Base-by-base conservation (phyloP, 1,140 invertebrate genomes). In the Drosophila sulfurigaster region DNA sequence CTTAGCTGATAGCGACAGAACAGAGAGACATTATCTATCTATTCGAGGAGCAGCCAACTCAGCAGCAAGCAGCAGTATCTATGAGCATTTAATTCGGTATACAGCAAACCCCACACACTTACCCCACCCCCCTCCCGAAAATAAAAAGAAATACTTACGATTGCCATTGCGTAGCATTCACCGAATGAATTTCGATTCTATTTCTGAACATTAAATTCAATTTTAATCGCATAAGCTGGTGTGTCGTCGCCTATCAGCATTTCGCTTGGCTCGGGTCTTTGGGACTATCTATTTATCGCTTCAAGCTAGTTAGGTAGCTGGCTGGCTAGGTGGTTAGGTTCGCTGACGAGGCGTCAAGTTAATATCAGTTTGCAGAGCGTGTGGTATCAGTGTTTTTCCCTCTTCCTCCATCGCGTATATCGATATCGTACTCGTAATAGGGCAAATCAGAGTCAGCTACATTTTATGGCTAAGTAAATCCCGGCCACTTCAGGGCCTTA, bases 401-500 rank as follows among this genome's bases (percentile, higher is more conserved):
- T 41, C 20, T 25, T 25, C 3, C 20, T 25, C 20, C 20, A 25
- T 25, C 20, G 20, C 20, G 20, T 25, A 25, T 25, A 25, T 25
- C 20, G 20, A 60, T 86, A 81, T 86, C 82, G 82, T 78, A 69
- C 73, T 85, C 82, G 82, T 76, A 64, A 81, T 81, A 72, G 66
- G 16, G 70, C 78, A 86, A 71, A 71, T 71, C 68, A 67, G 43
- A 43, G 38, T 28, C 51, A 78, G 2, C 45, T 59, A 67, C 70
- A 70, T 89, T 89, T 91, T 91, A 91, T 90, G 86, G 82, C 78
- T 91, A 91, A 91, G 87, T 85, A 81, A 91, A 91, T 91, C 90
- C 90, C 82, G 71, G 13, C 35, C 78, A 91, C 90, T 91, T 82
- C 86, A 90, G 49, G 70, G 46, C 49, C 68, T 46, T 78, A 63